Conservation (phyloP, 2,797 vertebrate genomes). For the Rhinogobio ventralis region DNA sequence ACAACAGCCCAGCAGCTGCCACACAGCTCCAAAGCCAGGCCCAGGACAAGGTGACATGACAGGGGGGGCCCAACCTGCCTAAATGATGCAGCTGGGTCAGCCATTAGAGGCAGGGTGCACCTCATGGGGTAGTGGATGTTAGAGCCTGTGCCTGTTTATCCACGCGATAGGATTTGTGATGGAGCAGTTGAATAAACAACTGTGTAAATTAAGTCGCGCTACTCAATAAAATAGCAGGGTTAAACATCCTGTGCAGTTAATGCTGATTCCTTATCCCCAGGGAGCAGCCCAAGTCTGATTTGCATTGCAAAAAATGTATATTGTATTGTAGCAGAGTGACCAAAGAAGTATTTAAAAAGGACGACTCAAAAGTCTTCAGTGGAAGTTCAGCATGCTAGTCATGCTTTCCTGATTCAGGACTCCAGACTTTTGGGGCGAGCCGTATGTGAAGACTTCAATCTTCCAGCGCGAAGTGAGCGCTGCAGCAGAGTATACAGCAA, state of each 20-base stretch:
- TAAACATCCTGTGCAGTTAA: constrained; percentile 31
- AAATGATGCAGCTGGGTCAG: constrained; percentile 58
- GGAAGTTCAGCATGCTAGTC: constrained; percentile 8
- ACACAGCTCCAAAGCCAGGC: constrained; percentile 46
- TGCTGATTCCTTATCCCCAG: neutral
- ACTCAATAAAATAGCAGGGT: constrained; percentile 32
- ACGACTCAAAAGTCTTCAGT: neutral
- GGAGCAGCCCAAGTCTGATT: constrained; percentile 18
- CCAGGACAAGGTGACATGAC: constrained; percentile 45
- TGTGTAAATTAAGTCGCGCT: constrained; percentile 42
- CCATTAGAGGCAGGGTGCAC: constrained; percentile 36
- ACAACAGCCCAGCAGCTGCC: constrained; percentile 66
- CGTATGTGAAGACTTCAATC: constrained; percentile 40
- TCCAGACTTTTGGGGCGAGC: neutral
- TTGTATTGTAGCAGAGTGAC: constrained; percentile 1
- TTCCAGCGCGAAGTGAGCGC: constrained; percentile 2
- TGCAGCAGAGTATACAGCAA: constrained; percentile 56
- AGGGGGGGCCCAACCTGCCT: constrained; percentile 42
- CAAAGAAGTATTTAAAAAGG: constrained; percentile 3
- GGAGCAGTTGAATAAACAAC: constrained; percentile 50
- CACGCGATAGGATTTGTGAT: constrained; percentile 38
- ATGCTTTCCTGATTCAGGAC: constrained; percentile 27
- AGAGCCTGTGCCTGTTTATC: constrained; percentile 51
- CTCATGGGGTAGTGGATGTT: constrained; percentile 37
- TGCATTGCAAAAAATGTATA: constrained; percentile 31